Evolutionary conservation across 1,140 invertebrate species (phyloP).

Genomic region (Battus philenor): DNA sequence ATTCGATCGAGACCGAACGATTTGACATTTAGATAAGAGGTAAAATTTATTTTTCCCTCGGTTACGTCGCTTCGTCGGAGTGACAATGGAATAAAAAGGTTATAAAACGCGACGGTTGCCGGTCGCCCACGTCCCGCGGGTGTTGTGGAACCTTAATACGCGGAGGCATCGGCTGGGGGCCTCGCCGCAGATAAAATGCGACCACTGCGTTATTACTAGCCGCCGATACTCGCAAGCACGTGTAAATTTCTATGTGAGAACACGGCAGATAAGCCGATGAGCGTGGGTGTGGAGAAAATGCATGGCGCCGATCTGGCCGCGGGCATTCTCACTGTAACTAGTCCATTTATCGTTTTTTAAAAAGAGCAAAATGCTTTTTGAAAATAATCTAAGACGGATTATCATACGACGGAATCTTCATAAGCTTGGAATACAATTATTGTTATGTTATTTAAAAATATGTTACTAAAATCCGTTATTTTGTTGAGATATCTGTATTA

Average conservation of each 20-base stretch:
- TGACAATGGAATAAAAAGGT: constrained; percentile 75
- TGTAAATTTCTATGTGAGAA: constrained; percentile 72
- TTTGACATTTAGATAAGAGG: constrained; percentile 75
- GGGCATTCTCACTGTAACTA: constrained; percentile 20
- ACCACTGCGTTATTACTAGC: constrained; percentile 59
- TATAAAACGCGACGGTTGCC: constrained; percentile 65
- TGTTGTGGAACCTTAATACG: constrained; percentile 48
- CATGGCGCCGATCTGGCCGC: constrained; percentile 33
- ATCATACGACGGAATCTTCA: too few species aligned
- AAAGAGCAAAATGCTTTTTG: too few species aligned
- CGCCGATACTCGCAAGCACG: constrained; percentile 59
- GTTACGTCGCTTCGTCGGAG: constrained; percentile 49
- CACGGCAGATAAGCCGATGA: constrained; percentile 46
- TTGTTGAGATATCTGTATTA: too few species aligned
- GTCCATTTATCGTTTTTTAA: neutral
- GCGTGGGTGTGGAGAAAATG: constrained; percentile 56
- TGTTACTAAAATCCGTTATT: too few species aligned
- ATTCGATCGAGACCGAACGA: constrained; percentile 73
- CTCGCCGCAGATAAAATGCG: constrained; percentile 58
- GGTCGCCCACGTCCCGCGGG: constrained; percentile 58
- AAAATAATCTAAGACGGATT: too few species aligned
- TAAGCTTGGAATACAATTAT: too few species aligned
- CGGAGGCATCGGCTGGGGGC: constrained; percentile 31
- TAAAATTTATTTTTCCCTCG: constrained; percentile 71
- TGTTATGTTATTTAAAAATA: too few species aligned